A percentile compares a stretch with the other conserved stretches of the same genome.
phyloP scores from a whole-genome alignment of 2,888 invertebrate species.

The Synanthedon formicaeformis region DNA sequence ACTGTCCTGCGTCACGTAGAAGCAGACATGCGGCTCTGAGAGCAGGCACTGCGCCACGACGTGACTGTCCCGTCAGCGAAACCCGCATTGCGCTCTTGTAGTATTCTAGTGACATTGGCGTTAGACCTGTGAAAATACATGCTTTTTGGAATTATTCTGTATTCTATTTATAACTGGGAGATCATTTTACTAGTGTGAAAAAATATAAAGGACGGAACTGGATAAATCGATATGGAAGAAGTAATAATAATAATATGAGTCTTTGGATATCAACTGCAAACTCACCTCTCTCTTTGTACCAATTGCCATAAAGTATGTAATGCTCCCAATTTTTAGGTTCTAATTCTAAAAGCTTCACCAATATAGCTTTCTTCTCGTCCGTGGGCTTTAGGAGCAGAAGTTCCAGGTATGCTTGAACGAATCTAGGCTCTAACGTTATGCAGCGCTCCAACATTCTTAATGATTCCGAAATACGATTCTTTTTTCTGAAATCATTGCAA shows the following conservation, averaged over 20 bases:
- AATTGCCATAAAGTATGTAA: constrained; percentile 77
- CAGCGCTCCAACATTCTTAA: constrained; percentile 77
- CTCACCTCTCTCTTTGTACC: constrained; percentile 76
- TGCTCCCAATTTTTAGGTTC: constrained; percentile 78
- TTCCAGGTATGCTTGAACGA: constrained; percentile 78
- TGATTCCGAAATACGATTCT: constrained; percentile 74
- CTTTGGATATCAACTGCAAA: no score
- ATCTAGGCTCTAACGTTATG: constrained; percentile 74
- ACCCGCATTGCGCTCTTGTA: constrained; percentile 42
- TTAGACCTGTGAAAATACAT: constrained; percentile 28
- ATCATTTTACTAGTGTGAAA: no score
- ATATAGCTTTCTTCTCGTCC: constrained; percentile 64
- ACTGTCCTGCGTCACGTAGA: constrained; percentile 73
- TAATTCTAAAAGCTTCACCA: constrained; percentile 74
- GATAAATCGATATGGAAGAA: no score
- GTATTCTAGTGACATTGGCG: constrained; percentile 39
- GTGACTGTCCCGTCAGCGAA: constrained; percentile 51
- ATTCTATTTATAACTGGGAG: no score
- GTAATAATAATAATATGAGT: no score
- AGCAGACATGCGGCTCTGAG: constrained; percentile 73
- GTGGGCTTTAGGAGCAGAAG: constrained; percentile 70
- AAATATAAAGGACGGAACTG: no score
- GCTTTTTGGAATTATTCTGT: no score
- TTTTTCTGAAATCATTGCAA: constrained; percentile 62
- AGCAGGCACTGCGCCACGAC: constrained; percentile 66